phyloP scores from a whole-genome alignment of 2,888 invertebrate genomes.

The Melipona bicolor region DNA sequence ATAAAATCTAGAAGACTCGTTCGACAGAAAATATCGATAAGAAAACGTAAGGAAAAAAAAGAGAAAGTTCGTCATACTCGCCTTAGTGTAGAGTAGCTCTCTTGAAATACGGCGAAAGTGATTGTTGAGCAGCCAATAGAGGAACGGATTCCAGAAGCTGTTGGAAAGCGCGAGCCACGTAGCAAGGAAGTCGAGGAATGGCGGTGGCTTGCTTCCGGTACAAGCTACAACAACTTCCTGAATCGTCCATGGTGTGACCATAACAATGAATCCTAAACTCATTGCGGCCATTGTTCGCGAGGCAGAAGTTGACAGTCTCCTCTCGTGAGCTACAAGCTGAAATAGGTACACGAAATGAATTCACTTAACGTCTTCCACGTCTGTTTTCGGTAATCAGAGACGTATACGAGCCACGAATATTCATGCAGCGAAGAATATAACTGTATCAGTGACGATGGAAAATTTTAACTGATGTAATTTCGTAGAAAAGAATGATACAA shows the following conservation, averaged over 20 bases:
- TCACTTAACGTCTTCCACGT: neutral
- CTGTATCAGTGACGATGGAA: too few species aligned
- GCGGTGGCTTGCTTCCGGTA: conserved; percentile 93
- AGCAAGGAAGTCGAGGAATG: conserved; percentile 92
- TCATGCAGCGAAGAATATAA: too few species aligned
- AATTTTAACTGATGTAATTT: too few species aligned
- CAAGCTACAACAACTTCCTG: conserved; percentile 96
- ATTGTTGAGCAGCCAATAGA: conserved; percentile 94
- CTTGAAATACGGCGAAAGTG: conserved; percentile 93
- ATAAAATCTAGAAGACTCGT: too few species aligned
- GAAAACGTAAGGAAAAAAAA: too few species aligned
- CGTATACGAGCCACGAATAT: neutral
- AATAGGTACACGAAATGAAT: conserved; percentile 46
- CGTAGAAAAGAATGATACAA: too few species aligned
- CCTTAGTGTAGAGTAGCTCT: conserved; percentile 91
- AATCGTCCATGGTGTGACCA: conserved; percentile 96
- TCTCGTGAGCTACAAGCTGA: conserved; percentile 87
- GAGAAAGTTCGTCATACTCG: conserved; percentile 77
- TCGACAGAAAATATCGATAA: too few species aligned
- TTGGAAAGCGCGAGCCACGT: conserved; percentile 95
- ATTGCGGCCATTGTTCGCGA: conserved; percentile 96
- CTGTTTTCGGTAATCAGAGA: neutral
- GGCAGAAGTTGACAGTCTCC: conserved; percentile 91
- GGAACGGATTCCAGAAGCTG: conserved; percentile 96
- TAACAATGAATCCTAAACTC: conserved; percentile 95